phyloP scores from a whole-genome alignment of 2,888 invertebrate genomes.

The Pandemis heparana region DNA sequence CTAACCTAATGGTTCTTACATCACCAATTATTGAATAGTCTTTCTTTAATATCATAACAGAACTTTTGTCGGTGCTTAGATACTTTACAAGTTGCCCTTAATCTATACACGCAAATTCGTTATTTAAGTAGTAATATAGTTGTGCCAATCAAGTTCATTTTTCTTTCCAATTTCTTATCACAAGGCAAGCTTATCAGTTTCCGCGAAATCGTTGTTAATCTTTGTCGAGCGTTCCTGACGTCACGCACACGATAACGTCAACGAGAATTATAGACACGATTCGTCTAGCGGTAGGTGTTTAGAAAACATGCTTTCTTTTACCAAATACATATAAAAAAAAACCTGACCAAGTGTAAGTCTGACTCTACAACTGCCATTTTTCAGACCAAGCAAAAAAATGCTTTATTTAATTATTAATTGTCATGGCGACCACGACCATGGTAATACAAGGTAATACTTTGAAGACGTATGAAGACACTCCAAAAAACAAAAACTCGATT shows the following conservation, averaged over 20 bases:
- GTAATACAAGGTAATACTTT: too few relatives aligned
- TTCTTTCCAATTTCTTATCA: constrained; percentile 38
- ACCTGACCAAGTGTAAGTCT: neutral
- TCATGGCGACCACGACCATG: too few relatives aligned
- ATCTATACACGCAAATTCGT: neutral
- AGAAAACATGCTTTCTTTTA: neutral
- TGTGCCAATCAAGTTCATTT: constrained; percentile 19
- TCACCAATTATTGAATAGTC: too few relatives aligned
- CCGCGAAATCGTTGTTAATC: constrained; percentile 42
- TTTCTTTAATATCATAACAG: too few relatives aligned
- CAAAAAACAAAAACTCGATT: too few relatives aligned
- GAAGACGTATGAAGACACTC: too few relatives aligned
- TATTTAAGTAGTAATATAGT: neutral
- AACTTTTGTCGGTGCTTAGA: neutral
- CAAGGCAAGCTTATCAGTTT: constrained; percentile 35
- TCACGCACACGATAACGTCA: constrained; percentile 35
- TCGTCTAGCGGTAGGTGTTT: constrained; percentile 26
- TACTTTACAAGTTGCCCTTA: neutral
- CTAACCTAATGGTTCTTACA: too few relatives aligned
- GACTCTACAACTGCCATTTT: too few relatives aligned
- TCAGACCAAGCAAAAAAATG: too few relatives aligned
- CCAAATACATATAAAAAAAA: neutral
- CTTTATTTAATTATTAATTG: too few relatives aligned
- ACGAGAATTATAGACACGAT: constrained; percentile 39
- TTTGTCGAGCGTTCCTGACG: constrained; percentile 41